These are phyloP conservation scores for Epizoanthus ramosus DNA, from an alignment of 92 coral and sea anemone genomes.

Conservation along the genomic window DNA sequence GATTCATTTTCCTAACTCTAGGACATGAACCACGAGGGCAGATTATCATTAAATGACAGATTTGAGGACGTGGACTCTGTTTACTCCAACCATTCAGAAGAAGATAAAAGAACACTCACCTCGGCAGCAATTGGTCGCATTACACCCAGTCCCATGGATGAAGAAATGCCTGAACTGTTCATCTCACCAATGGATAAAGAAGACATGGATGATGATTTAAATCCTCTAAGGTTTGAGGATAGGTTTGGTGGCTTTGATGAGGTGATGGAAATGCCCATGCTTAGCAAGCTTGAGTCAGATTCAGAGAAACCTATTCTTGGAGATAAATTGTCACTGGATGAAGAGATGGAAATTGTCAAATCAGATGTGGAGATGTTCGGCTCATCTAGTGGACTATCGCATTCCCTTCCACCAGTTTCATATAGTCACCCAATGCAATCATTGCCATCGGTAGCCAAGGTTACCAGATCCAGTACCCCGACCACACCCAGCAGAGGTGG, in stretches of 20 bases:
- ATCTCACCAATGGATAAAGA: conserved; percentile 38
- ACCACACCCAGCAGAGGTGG: conserved; percentile 42
- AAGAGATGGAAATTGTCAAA: conserved; percentile 94
- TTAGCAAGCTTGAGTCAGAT: conserved; percentile 64
- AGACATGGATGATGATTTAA: conserved; percentile 60
- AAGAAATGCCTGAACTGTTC: conserved; percentile 60
- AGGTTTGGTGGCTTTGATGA: conserved; percentile 61
- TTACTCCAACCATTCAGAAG: conserved; percentile 63
- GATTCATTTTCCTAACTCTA: conserved; percentile 19
- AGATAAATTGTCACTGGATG: conserved; percentile 85
- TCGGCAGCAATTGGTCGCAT: conserved; percentile 88
- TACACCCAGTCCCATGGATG: conserved; percentile 82
- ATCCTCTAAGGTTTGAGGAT: conserved; percentile 66
- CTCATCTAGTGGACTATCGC: conserved; percentile 63
- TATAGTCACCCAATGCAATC: conserved; percentile 40
- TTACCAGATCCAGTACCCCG: conserved; percentile 48
- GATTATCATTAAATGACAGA: conserved; percentile 58
- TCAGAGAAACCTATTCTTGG: conserved; percentile 57
- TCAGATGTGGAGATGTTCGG: conserved; percentile 78
- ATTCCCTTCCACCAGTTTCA: conserved; percentile 57
- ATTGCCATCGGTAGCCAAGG: conserved; percentile 53
- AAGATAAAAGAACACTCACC: conserved; percentile 86
- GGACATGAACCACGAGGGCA: conserved; percentile 68
- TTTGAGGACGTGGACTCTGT: conserved; percentile 61
- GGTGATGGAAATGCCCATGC: conserved; percentile 53